phyloP scores from a whole-genome alignment of 2,888 invertebrate species.

The Aporophyla nigra region DNA sequence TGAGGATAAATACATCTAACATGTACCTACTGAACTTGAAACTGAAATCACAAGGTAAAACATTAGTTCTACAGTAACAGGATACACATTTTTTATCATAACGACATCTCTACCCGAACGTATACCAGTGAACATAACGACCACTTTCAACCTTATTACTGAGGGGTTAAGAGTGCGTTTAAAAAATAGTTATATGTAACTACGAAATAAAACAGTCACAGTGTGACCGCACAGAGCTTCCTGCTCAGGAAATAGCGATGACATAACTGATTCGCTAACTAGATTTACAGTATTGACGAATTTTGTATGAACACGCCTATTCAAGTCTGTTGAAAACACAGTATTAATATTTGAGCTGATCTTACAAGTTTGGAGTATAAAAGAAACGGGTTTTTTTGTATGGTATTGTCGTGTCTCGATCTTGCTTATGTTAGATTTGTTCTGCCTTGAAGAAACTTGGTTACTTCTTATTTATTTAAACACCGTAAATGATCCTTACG shows the following conservation, averaged over 20 bases:
- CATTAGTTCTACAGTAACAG: conserved; percentile 40
- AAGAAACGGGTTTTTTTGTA: conserved; percentile 20
- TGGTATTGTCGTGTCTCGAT: background rate
- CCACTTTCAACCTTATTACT: conserved; percentile 15
- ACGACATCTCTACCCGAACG: background rate
- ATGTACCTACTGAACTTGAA: conserved; percentile 46
- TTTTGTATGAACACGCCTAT: conserved; percentile 25
- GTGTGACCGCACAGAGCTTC: conserved; percentile 47
- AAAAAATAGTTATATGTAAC: conserved; percentile 42
- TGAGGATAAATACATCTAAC: conserved; percentile 23
- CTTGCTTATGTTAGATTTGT: background rate
- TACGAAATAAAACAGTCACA: conserved; percentile 21
- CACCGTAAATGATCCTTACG: background rate
- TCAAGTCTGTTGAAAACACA: conserved; percentile 6
- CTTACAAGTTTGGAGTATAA: background rate
- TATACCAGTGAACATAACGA: background rate
- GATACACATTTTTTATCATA: conserved; percentile 40
- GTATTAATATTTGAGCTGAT: conserved; percentile 14
- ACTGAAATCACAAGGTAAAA: conserved; percentile 37
- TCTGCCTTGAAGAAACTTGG: conserved; percentile 1
- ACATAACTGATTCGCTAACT: conserved; percentile 41
- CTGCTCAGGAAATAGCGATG: conserved; percentile 58
- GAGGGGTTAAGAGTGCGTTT: background rate
- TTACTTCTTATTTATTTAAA: background rate
- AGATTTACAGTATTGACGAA: conserved; percentile 26